Conservation (phyloP, 2,888 invertebrate genomes). For the Nemotelus pantherinus region DNA sequence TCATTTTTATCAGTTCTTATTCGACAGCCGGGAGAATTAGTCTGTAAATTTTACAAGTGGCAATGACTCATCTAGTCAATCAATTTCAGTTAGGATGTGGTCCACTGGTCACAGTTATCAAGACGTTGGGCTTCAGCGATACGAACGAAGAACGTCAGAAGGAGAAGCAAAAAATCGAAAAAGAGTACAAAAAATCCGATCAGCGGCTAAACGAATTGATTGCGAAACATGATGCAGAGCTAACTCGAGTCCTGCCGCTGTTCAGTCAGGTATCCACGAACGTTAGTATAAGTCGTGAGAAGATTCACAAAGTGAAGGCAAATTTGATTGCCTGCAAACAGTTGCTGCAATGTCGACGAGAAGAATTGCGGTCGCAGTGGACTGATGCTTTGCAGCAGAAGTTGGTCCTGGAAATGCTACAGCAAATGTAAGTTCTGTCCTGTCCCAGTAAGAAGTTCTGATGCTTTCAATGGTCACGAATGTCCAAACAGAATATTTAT, state of each 20-base stretch:
- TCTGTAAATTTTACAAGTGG: not conserved
- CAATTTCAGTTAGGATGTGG: constrained; percentile 73
- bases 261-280: constrained; percentile 81
- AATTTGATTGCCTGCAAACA: constrained; percentile 85
- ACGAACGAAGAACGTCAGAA: constrained; percentile 92
- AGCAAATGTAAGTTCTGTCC: constrained; percentile 73
- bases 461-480: not conserved
- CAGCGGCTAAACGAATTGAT: constrained; percentile 88
- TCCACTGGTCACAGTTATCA: constrained; percentile 92
- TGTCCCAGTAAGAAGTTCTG: not conserved
- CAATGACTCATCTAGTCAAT: constrained; percentile 20
- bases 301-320: constrained; percentile 81
- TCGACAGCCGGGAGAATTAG: not conserved
- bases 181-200: constrained; percentile 92
- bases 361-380: constrained; percentile 94
- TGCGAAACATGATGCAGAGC: constrained; percentile 85
- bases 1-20: not conserved
- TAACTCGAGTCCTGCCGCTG: constrained; percentile 75
- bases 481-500: too few relatives aligned
- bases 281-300: constrained; percentile 79
- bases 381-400: constrained; percentile 96
- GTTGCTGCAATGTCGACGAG: constrained; percentile 87
- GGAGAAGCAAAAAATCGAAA: constrained; percentile 92
- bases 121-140: constrained; percentile 92
- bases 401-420: constrained; percentile 85